phyloP scores from a whole-genome alignment of 2,888 invertebrate genomes.

The Zygogramma bicolorata region DNA sequence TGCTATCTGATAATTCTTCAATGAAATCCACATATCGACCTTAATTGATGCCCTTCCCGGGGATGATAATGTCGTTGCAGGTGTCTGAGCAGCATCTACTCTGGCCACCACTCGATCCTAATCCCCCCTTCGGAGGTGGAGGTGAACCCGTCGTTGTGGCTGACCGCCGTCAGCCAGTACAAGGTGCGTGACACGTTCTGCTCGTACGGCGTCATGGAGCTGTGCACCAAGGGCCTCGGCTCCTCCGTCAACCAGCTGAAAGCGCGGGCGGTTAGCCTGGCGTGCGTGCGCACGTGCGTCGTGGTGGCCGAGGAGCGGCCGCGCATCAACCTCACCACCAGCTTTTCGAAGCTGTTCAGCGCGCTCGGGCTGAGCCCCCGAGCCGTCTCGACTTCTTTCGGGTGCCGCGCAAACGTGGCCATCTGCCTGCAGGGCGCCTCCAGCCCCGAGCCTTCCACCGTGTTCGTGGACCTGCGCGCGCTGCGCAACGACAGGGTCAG shows the following conservation, averaged over 20 bases:
- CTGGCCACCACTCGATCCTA: constrained; percentile 98
- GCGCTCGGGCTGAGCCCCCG: constrained; percentile 94
- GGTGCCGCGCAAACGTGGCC: constrained; percentile 97
- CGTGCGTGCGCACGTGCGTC: constrained; percentile 97
- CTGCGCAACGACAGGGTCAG: constrained; percentile 97
- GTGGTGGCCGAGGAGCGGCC: constrained; percentile 99
- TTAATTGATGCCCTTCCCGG: background rate
- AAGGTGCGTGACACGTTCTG: constrained; percentile 99
- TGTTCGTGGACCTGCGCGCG: constrained; percentile 97
- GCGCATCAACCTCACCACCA: constrained; percentile 91
- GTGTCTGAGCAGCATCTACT: constrained; percentile 93
- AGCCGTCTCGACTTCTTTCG: constrained; percentile 99
- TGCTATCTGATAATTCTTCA: no score
- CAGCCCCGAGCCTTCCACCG: constrained; percentile 87
- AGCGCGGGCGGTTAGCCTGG: constrained; percentile 89
- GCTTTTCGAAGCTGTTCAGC: constrained; percentile 96
- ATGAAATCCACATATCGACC: no score
- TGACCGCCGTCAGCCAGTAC: constrained; percentile 95
- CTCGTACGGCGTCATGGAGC: constrained; percentile 98
- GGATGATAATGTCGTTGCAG: no score
- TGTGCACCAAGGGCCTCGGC: constrained; percentile 97
- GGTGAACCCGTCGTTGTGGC: constrained; percentile 95
- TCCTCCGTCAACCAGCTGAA: constrained; percentile 93
- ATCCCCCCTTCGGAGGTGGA: constrained; percentile 99
- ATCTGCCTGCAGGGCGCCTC: constrained; percentile 92